These are phyloP conservation scores for Lytechinus variegatus DNA, from an alignment of 35 echinoderm and acorn worm species.

Conservation along the genomic window DNA sequence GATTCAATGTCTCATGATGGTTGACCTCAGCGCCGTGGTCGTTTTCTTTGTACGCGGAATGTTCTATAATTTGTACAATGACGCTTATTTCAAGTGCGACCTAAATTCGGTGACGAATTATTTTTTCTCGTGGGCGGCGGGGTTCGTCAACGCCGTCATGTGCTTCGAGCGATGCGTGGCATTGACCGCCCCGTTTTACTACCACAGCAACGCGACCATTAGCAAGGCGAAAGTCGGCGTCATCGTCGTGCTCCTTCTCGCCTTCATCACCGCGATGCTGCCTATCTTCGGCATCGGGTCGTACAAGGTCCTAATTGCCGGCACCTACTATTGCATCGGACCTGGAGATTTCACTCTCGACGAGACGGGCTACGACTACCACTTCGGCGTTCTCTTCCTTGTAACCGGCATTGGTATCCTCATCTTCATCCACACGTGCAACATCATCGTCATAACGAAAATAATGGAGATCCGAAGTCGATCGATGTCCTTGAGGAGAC, in stretches of 20 bases:
- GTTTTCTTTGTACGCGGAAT: slow-evolving; percentile 60
- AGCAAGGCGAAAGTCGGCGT: slow-evolving; percentile 56
- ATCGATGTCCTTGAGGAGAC: neutral
- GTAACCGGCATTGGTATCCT: slow-evolving; percentile 29
- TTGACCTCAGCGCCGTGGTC: slow-evolving; percentile 46
- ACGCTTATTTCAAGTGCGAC: slow-evolving; percentile 52
- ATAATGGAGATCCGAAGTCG: slow-evolving; percentile 27
- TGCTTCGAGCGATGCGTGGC: slow-evolving; percentile 64
- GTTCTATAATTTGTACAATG: slow-evolving; percentile 46
- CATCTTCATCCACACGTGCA: slow-evolving; percentile 34
- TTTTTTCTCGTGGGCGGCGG: slow-evolving; percentile 67
- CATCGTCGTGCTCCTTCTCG: neutral
- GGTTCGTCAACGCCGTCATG: slow-evolving; percentile 62
- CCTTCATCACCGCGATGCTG: neutral
- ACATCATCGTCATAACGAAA: slow-evolving; percentile 35
- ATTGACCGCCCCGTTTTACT: slow-evolving; percentile 57
- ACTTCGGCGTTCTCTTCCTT: slow-evolving; percentile 42
- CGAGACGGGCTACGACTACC: slow-evolving; percentile 33
- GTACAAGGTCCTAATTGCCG: slow-evolving; percentile 49
- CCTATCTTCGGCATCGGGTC: slow-evolving; percentile 66
- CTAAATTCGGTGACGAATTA: slow-evolving; percentile 51
- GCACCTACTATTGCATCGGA: slow-evolving; percentile 43
- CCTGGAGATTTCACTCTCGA: slow-evolving; percentile 57
- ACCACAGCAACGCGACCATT: slow-evolving; percentile 56
- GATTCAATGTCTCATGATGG: slow-evolving; percentile 41